phyloP scores from a whole-genome alignment of 2,888 invertebrate genomes.

The Meteorus colon region DNA sequence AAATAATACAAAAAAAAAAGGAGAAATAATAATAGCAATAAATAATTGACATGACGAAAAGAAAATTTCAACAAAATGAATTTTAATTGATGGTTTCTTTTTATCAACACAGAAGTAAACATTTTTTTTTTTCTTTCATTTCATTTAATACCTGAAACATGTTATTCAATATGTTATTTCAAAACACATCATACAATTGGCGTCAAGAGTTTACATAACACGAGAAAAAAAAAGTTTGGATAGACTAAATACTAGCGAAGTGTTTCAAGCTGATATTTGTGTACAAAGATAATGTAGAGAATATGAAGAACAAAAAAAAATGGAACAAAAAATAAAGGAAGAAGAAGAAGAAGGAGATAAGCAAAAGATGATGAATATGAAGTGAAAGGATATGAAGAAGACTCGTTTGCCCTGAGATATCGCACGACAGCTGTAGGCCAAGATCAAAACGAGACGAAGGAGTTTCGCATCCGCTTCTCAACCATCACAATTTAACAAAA shows the following conservation, averaged over 20 bases:
- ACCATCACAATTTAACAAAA: background rate
- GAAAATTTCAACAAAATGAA: background rate
- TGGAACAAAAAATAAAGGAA: background rate
- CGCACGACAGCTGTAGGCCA: constrained; percentile 37
- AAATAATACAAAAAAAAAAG: background rate
- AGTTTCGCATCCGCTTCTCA: background rate
- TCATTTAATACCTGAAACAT: background rate
- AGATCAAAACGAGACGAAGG: constrained; percentile 26
- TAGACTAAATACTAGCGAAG: background rate
- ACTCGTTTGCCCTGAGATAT: constrained; percentile 29
- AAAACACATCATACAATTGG: background rate
- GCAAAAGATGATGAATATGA: background rate
- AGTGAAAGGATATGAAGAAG: constrained; percentile 13
- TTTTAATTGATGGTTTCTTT: constrained; percentile 12
- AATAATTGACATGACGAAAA: background rate
- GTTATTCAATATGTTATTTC: background rate
- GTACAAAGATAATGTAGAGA: background rate
- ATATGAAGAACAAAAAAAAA: background rate
- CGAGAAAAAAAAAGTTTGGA: background rate
- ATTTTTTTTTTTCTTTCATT: background rate
- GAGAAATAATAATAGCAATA: background rate
- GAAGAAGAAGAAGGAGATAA: background rate
- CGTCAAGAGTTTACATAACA: background rate
- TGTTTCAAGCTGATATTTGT: background rate
- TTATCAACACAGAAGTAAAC: background rate